Evolutionary conservation across 2,888 invertebrate species (phyloP), one percentile per base, ranked within the genome.

Genomic region (Parapristionchus giblindavisi): DNA sequence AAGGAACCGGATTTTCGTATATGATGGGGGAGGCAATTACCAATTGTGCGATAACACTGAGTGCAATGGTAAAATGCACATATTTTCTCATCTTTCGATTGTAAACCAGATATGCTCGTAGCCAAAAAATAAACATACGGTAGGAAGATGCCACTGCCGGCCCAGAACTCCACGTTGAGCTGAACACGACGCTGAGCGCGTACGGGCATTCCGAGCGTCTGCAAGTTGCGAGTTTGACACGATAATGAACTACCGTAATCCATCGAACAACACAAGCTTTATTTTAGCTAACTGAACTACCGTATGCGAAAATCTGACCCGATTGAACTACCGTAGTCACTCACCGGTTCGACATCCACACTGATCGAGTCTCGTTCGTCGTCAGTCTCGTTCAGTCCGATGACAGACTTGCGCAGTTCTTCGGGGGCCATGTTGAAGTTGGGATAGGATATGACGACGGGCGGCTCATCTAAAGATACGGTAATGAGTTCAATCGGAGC

Each of bases 341-440:
- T 70, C 27, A 83, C 83, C 78, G 87, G 87, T 60, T 87, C 87
- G 56, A 87, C 78, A 77, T 85, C 87, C n/a, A 85, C 83, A 52
- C 78, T 71, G 63, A 87, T 85, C 48, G 81, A 77, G 74, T 87
- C 87, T 14, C 78, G 73, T 8, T 80, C 81, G 21, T 66, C 74
- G 63, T 85, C 78, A 6, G 84, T 77, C 58, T 77, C 79, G 51
- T 82, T 81, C 43, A 84, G 60, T n/a, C 83, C 87, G 14, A 80
- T 80, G 34, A 87, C 80, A 48, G 77, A 75, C 14, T 77, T 38
- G n/a, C 71, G 32, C 34, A 84, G 84, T 27, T 84, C 84, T 8
- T 84, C 79, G 6, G 83, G 78, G 1, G 87, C 80, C 65, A 75
- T 83, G 24, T 85, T 72, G 72, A 87, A 87, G 77, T 87, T 86